These are phyloP conservation scores for Hylyphantes graminicola DNA, from an alignment of 1,140 invertebrate genomes.

Conservation along the genomic window DNA sequence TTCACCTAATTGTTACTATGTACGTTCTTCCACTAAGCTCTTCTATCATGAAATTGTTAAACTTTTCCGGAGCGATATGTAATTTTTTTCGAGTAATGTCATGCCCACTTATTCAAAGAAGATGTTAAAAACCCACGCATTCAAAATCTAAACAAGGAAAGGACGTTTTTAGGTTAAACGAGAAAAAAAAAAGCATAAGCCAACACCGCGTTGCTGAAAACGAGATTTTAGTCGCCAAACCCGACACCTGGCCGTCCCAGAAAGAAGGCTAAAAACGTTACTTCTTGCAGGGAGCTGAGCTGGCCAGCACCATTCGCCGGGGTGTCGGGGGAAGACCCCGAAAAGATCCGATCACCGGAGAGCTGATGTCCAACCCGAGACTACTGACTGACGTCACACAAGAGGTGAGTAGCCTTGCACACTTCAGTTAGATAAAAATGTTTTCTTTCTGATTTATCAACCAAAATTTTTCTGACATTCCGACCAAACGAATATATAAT, in stretches of 20 bases:
- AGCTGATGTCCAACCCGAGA: conserved; percentile 51
- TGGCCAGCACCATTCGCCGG: conserved; percentile 57
- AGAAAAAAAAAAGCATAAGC: not conserved
- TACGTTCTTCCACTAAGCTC: too few species aligned
- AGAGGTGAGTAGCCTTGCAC: conserved; percentile 45
- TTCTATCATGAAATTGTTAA: too few species aligned
- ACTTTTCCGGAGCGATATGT: too few species aligned
- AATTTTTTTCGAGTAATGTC: too few species aligned
- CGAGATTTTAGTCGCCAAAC: not conserved
- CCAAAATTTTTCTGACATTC: not conserved
- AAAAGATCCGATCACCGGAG: conserved; percentile 61
- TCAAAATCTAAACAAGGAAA: too few species aligned
- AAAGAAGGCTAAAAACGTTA: not conserved
- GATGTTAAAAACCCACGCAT: too few species aligned
- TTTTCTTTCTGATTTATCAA: not conserved
- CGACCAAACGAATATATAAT: not conserved
- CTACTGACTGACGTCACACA: conserved; percentile 59
- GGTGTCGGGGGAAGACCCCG: conserved; percentile 52
- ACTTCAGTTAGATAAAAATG: too few species aligned
- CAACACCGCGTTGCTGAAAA: not conserved
- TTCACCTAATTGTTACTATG: too few species aligned
- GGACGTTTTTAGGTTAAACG: too few species aligned
- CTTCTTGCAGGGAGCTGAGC: conserved; percentile 48
- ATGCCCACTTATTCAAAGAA: too few species aligned
- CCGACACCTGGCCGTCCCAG: not conserved